Evolutionary conservation across 2,113 vertebrate species (phyloP), one percentile per base, ranked within the genome.

Genomic region (Hypocryptadius cinnamomeus): DNA sequence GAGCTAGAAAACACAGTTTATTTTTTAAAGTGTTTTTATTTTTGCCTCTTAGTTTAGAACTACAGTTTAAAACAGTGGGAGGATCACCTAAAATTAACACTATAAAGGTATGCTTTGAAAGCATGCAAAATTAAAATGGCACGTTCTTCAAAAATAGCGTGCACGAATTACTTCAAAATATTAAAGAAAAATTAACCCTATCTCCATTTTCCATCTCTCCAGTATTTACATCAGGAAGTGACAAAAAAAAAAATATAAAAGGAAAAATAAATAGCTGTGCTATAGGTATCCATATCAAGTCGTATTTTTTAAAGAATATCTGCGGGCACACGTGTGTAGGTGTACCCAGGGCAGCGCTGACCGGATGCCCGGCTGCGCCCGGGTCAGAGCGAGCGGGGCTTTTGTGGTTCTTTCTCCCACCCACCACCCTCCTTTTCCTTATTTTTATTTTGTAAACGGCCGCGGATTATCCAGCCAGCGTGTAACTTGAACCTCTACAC

Each of bases 1-100:
- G 2, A 1, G 1, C 45, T 8, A 35, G 27, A 37, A 37, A 72
- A 45, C 7, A 28, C 0, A 8, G 5, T 5, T 9, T 28, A 28
- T 69, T 68, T 69, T 60, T 13, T 6, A 1, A 87, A 73, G 39
- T 14, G n/a, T 3, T 24, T 51, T 69, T n/a, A 37, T 68, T 44
- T 39, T 45, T 37, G 16, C 35, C 63, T 19, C 19, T 70, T 56
- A 86, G 64, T 69, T 44, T 51, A 45, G 27, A 84, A 25, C 30
- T 51, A 63, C 2, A 42, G 51, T 35, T 45, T 23, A 51, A 91
- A 42, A 61, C 44, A 50, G 39, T 10, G 16, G n/a, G 21, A 72
- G 44, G n/a, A 39, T 21, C 60, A 51, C 21, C 51, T 48, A 61
- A 66, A 79, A 92, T 89, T 57, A 82, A 44, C 33, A 35, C 28